Percentiles rank a stretch among this genome's conserved stretches.
phyloP scores from a whole-genome alignment of 2,888 invertebrate species.

The Timandra comae region DNA sequence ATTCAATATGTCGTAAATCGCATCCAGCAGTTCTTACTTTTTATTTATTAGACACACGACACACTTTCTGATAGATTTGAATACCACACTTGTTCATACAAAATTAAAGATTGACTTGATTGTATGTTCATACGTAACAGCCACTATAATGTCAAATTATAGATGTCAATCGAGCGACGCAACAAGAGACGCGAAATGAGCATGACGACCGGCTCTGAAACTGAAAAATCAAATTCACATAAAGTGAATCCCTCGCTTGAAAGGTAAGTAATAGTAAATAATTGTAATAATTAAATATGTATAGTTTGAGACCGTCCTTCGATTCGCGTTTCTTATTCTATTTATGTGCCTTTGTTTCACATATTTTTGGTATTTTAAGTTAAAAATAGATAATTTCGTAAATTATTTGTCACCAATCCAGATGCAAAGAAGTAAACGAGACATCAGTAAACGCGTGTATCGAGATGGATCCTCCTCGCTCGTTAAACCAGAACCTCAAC shows the following conservation, averaged over 20 bases:
- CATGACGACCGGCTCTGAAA: constrained; percentile 85
- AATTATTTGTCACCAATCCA: too few relatives aligned
- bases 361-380: too few relatives aligned
- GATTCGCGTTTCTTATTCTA: too few relatives aligned
- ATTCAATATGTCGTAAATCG: too few relatives aligned
- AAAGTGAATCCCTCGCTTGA: constrained; percentile 76
- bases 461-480: constrained; percentile 31
- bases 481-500: constrained; percentile 38
- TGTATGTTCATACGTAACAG: not conserved
- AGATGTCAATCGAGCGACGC: constrained; percentile 83
- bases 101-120: not conserved
- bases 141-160: constrained; percentile 10
- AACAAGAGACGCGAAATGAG: constrained; percentile 81
- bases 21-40: too few relatives aligned
- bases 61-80: not conserved
- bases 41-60: too few relatives aligned
- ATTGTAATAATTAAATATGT: too few relatives aligned
- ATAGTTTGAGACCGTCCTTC: too few relatives aligned
- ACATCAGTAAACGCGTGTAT: constrained; percentile 44
- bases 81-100: not conserved
- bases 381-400: too few relatives aligned
- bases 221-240: constrained; percentile 85
- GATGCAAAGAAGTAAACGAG: constrained; percentile 62
- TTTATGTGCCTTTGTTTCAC: too few relatives aligned
- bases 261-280: constrained; percentile 45